Base-by-base conservation (phyloP, 2,113 vertebrate species). In the Xiphophorus couchianus region DNA sequence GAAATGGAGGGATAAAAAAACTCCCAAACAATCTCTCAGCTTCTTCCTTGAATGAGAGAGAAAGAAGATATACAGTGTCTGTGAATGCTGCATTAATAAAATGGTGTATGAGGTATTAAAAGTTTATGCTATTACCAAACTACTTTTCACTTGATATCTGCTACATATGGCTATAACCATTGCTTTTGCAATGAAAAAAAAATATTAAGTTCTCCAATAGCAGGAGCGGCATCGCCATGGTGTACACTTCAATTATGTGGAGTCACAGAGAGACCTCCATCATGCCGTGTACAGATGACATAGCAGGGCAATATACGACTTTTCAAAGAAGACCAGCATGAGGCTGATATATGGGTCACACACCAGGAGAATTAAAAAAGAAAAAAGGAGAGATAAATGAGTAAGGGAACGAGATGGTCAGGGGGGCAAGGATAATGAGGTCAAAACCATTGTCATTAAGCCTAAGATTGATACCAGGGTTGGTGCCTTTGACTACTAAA, bases 401-500 rank as follows among this genome's bases (percentile, higher is more conserved):
- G 83, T 69, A 82, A 64, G 60, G 33, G 74, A 73, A 58, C 69
- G 78, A 76, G 72, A 67, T 35, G 78, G 89, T 90, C 89, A 87
- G 84, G 79, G 73, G 88, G 82, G 82, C 81, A 89, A 90, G 39
- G 71, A 90, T 83, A 95, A 95, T 71, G 94, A 94, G 90, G 84
- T 89, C 82, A 87, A 74, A 89, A 90, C 77, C 76, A 95, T 94
- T 74, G 94, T 95, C 63, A 96, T 96, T 92, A 94, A 95, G 91
- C 96, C 95, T 54, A 83, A 95, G 84, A 94, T 96, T 51, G 94
- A 97, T 83, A 90, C 87, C 62, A 90, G 96, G 95, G 96, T 96
- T 92, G 62, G 90, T 74, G 69, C 75, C 83, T 83, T 88, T 86
- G 75, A 81, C 72, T 69, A 29, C 62, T 83, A 66, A 85, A 83